These are phyloP conservation scores for Sus cebifrons DNA, from an alignment of 2,797 vertebrate species.

Conservation along the genomic window DNA sequence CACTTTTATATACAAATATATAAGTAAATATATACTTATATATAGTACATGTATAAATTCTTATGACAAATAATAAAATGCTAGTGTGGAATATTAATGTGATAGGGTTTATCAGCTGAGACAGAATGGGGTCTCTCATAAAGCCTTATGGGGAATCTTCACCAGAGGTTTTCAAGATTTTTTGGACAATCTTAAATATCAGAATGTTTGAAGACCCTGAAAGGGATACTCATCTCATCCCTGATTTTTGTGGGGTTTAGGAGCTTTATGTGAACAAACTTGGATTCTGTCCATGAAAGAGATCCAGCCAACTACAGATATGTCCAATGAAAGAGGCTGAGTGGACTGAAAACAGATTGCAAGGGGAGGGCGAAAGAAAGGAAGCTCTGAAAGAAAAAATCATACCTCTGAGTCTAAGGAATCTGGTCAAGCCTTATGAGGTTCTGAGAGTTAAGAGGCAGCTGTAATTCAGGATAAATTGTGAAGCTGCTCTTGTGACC, in stretches of 20 bases:
- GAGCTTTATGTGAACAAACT: neutral
- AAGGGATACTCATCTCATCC: neutral
- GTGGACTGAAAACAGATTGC: neutral
- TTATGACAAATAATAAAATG: slow-evolving; percentile 19
- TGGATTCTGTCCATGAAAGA: neutral
- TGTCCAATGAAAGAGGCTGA: neutral
- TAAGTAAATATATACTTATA: neutral
- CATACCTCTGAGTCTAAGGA: neutral
- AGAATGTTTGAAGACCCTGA: neutral
- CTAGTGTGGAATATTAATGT: neutral
- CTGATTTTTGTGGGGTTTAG: neutral
- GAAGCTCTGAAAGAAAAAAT: neutral
- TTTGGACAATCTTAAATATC: neutral
- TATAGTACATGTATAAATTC: neutral
- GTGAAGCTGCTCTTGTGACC: neutral
- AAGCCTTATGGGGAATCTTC: neutral
- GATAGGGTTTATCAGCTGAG: slow-evolving; percentile 3
- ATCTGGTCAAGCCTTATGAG: neutral
- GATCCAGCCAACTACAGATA: neutral
- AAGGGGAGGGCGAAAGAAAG: neutral
- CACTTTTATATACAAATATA: no score
- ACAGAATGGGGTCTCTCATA: neutral
- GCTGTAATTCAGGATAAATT: neutral
- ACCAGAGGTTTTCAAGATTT: neutral
- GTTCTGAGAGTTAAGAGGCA: neutral